Evolutionary conservation across 2,888 invertebrate genomes (phyloP).

Genomic region (Nymphalis polychloros): DNA sequence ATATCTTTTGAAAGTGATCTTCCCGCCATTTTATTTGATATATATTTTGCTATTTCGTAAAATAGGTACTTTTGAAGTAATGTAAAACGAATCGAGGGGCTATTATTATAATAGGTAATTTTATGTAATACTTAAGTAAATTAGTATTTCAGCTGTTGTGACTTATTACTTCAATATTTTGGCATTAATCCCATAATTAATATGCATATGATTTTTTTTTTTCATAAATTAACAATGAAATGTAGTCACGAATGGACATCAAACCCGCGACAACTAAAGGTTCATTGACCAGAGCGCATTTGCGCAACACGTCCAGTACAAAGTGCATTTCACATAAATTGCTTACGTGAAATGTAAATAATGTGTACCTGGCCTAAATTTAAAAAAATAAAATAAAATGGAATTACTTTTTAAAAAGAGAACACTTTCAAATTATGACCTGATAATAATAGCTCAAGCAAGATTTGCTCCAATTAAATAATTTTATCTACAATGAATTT

Average conservation of each 20-base stretch:
- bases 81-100: no score
- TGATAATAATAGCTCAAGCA: conserved; percentile 15
- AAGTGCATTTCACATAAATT: background rate
- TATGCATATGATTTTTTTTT: no score
- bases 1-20: background rate
- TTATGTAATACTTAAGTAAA: no score
- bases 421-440: conserved; percentile 16
- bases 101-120: no score
- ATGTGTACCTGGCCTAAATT: background rate
- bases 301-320: background rate
- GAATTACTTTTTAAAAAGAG: conserved; percentile 16
- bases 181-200: no score
- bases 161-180: no score
- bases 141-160: no score
- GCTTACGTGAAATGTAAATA: background rate
- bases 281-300: background rate
- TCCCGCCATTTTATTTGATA: background rate
- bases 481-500: background rate
- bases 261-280: background rate
- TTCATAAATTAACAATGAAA: no score
- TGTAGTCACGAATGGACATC: no score
- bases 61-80: no score
- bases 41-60: background rate
- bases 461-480: conserved; percentile 18
- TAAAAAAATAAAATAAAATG: conserved; percentile 1